Evolutionary conservation across 2,888 invertebrate species (phyloP), one percentile per base, ranked within the genome.

Genomic region (Amphipyra berbera): DNA sequence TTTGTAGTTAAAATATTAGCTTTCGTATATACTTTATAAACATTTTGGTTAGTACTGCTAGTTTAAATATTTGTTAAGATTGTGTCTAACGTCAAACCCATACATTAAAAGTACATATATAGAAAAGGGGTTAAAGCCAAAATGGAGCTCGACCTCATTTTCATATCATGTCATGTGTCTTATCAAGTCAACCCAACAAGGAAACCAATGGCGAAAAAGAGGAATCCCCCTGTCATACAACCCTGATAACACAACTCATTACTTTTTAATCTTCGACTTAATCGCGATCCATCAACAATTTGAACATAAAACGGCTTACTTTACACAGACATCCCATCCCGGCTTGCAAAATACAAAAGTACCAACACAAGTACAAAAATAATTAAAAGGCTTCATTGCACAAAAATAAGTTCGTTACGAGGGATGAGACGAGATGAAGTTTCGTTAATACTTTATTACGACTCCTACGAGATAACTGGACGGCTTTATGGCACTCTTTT

Each of bases 401-500:
- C 52, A 56, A 60, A 61, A 66, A 71, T 62, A 64, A 73, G 60
- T 69, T 75, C 66, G 61, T 76, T 78, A 75, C 70, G 54, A 76
- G 76, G 62, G 73, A 71, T 74, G 65, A 73, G 76, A 77, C 52
- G 73, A 71, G 74, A 76, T 75, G 75, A 74, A 78, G 79, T 71
- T 76, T 68, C 78, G 76, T 87, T 88, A 87, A 89, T 89, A 87
- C 88, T 89, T 90, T 90, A 91, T 90, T 86, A 88, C 85, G 80
- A 82, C 81, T 82, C 79, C 81, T 86, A 83, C 83, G 82, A 90
- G 87, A 88, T 90, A 87, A 88, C 89, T 86, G 75, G 78, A 75
- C 84, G 73, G 82, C 74, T 90, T 92, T 90, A 92, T 85, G 89
- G 85, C 86, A 83, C 81, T 81, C 83, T 88, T 90, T 89, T 90